phyloP scores from a whole-genome alignment of 2,888 invertebrate genomes.

The Drosophila vallismaia region DNA sequence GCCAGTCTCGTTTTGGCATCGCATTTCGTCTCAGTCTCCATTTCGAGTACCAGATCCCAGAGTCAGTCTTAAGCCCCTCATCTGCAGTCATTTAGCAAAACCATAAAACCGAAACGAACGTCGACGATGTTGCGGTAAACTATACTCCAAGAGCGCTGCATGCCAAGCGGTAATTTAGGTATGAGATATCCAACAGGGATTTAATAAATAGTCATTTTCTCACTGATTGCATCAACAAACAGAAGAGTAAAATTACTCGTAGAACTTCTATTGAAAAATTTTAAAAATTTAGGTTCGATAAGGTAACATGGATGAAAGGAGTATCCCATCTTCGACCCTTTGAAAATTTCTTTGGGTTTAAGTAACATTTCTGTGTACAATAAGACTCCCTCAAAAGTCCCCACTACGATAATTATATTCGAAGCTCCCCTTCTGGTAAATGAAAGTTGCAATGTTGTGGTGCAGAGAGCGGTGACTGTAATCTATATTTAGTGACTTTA shows the following conservation, averaged over 20 bases:
- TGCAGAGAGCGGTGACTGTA: constrained; percentile 78
- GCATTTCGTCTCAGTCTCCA: constrained; percentile 55
- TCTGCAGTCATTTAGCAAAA: constrained; percentile 66
- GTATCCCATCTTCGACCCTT: constrained; percentile 9
- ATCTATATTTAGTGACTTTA: constrained; percentile 80
- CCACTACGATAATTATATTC: background rate
- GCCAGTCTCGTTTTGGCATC: constrained; percentile 57
- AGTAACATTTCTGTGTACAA: background rate
- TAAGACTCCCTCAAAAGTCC: background rate
- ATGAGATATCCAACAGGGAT: constrained; percentile 71
- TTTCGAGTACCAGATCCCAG: constrained; percentile 13
- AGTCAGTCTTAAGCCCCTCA: constrained; percentile 16
- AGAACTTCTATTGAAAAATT: background rate
- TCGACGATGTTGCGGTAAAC: constrained; percentile 38
- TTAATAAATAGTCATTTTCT: background rate
- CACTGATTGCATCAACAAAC: background rate
- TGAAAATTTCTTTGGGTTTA: no score
- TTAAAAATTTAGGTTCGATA: background rate
- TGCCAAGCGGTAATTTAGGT: constrained; percentile 74
- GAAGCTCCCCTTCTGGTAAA: constrained; percentile 44
- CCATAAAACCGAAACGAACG: constrained; percentile 75
- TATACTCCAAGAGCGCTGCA: constrained; percentile 61
- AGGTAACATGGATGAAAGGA: constrained; percentile 5
- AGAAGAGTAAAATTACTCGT: background rate
- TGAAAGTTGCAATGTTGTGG: constrained; percentile 72